Percentiles rank a stretch among this genome's conserved stretches.
Conservation (phyloP, 2,113 vertebrate species). For the Phyllostomus hastatus region DNA sequence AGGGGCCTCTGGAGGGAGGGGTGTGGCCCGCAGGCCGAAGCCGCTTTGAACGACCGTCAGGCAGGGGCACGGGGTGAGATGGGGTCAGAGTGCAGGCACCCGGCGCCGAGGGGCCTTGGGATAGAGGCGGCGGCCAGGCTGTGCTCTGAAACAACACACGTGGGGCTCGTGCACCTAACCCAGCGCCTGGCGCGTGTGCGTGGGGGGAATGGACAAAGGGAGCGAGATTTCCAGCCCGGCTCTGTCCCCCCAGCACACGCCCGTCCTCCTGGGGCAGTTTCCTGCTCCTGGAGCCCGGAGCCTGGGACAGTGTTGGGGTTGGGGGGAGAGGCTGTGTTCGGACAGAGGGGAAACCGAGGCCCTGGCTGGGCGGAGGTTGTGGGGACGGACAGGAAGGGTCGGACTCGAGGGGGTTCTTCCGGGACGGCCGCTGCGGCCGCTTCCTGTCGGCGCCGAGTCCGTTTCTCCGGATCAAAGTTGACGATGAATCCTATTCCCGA, state of each 20-base stretch:
- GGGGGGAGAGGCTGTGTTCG: neutral
- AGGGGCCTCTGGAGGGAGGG: no score
- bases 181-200: fast-evolving
- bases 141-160: fast-evolving
- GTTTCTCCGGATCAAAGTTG: fast-evolving
- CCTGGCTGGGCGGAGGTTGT: fast-evolving
- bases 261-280: neutral
- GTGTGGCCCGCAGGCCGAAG: neutral
- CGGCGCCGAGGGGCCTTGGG: neutral
- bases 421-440: fast-evolving
- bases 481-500: fast-evolving
- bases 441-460: fast-evolving
- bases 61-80: neutral
- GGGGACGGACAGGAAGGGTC: neutral
- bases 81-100: neutral
- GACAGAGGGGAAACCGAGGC: neutral
- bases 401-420: neutral
- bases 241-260: neutral
- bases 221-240: neutral
- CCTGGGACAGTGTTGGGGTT: fast-evolving
- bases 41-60: fast-evolving
- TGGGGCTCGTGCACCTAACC: fast-evolving
- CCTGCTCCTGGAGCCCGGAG: neutral
- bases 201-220: neutral
- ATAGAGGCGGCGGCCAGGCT: neutral